These are phyloP conservation scores for Actinernus sp. DNA, from an alignment of 92 coral and sea anemone species.

Conservation along the genomic window DNA sequence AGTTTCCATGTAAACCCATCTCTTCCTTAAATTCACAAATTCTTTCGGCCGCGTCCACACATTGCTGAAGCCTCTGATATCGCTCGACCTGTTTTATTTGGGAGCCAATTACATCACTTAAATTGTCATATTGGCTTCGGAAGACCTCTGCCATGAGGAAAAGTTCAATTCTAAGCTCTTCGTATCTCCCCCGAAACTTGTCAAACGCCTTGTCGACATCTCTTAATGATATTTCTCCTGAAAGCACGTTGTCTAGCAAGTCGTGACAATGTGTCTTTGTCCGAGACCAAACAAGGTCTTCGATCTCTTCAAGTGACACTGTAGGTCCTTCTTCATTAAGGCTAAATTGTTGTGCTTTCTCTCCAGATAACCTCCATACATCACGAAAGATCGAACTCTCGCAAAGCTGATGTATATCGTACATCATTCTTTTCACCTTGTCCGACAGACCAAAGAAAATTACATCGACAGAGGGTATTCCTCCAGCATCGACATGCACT, in stretches of 20 bases:
- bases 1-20: conserved; percentile 62
- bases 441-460: conserved; percentile 66
- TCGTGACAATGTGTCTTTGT: conserved; percentile 32
- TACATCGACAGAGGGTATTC: conserved; percentile 5
- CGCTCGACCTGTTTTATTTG: conserved; percentile 51
- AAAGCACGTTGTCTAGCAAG: conserved; percentile 12
- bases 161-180: conserved; percentile 38
- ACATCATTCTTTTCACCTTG: conserved; percentile 40
- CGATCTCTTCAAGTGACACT: conserved; percentile 38
- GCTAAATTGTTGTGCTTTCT: conserved; percentile 26
- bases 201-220: too few relatives aligned
- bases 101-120: not conserved
- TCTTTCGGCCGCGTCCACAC: conserved; percentile 64
- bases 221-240: conserved; percentile 38
- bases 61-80: conserved; percentile 51
- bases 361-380: conserved; percentile 65
- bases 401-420: conserved; percentile 26
- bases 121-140: not conserved
- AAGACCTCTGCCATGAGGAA: conserved; percentile 1
- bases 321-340: not conserved
- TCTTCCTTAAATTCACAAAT: conserved; percentile 43
- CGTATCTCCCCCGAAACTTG: too few relatives aligned
- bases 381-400: conserved; percentile 59
- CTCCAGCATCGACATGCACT: not conserved
- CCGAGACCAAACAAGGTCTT: too few relatives aligned